Evolutionary conservation across 2,888 invertebrate species (phyloP), one percentile per base, ranked within the genome.

Genomic region (Yponomeuta sedellus): DNA sequence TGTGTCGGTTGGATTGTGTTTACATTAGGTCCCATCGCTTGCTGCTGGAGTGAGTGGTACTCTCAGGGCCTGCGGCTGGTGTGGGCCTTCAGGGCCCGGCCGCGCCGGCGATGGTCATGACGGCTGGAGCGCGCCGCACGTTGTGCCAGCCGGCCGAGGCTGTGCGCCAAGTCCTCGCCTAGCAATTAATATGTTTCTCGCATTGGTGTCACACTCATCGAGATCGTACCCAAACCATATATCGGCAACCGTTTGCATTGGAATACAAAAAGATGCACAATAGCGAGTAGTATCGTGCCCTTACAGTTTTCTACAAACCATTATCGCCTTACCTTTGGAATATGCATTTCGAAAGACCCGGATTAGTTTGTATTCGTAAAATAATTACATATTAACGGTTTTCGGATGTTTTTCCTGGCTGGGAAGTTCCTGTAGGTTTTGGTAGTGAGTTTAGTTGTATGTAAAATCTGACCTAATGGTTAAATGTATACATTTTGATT

Each of bases 131-230:
- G 74, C 76, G 73, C 71, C 70, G 77, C 19, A 11, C 20, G 20
- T 20, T 44, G 44, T 63, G 63, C 44, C 10, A 44, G 20, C 10
- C 11, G 44, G 6, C 44, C 19, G 22, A 19, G 12, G 22, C 40
- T 12, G 40, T 19, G 28, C 20, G 77, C 67, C 77, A 78, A 72
- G 79, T 34, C 34, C 34, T 80, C 75, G 77, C 76, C 77, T 83
- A 79, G 79, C 75, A 72, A 73, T 70, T 71, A 73, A 71, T 75
- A 73, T 78, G 75, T 74, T 79, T 75, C 81, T 78, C 79, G 79
- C 77, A 86, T 83, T 82, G 83, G 83, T 89, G 88, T 88, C 88
- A 85, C 77, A 81, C 76, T 78, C 86, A 90, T 89, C 77, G 84
- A 83, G 78, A 77, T 77, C 79, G 83, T 83, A 84, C 77, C 82